Percentiles rank a stretch among this genome's conserved stretches.
phyloP scores from a whole-genome alignment of 2,797 vertebrate species.

The Triplophysa yarkandensis region DNA sequence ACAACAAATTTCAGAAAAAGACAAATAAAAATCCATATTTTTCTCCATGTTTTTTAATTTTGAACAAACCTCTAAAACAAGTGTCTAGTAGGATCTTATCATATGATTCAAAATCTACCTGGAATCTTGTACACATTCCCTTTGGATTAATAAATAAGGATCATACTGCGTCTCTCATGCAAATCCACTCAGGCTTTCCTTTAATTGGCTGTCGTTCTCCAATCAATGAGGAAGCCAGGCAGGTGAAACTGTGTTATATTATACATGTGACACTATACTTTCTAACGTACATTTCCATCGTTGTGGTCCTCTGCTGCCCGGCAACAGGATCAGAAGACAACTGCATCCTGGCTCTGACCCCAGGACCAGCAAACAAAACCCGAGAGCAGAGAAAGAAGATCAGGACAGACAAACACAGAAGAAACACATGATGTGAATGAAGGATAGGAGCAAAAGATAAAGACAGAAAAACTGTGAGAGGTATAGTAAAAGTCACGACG shows the following conservation, averaged over 20 bases:
- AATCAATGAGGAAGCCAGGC: conserved; percentile 69
- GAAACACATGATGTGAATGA: conserved; percentile 20
- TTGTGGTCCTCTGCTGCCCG: conserved; percentile 75
- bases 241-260: conserved; percentile 60
- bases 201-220: conserved; percentile 65
- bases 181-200: conserved; percentile 62
- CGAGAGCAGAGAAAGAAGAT: conserved; percentile 67
- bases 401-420: conserved; percentile 39
- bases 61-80: too few species aligned
- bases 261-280: conserved; percentile 59
- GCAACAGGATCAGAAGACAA: conserved; percentile 70
- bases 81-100: neutral
- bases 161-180: conserved; percentile 64
- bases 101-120: neutral
- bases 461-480: neutral
- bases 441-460: neutral
- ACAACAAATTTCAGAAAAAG: too few species aligned
- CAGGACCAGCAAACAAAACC: conserved; percentile 50
- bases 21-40: too few species aligned
- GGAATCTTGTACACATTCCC: conserved; percentile 15
- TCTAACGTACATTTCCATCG: conserved; percentile 79
- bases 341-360: conserved; percentile 73
- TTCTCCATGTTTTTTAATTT: too few species aligned
- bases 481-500: neutral
- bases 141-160: conserved; percentile 28